Percentiles rank a stretch among this genome's conserved stretches.
phyloP scores from a whole-genome alignment of 92 coral and sea anemone genomes.

The Scolanthus callimorphus region DNA sequence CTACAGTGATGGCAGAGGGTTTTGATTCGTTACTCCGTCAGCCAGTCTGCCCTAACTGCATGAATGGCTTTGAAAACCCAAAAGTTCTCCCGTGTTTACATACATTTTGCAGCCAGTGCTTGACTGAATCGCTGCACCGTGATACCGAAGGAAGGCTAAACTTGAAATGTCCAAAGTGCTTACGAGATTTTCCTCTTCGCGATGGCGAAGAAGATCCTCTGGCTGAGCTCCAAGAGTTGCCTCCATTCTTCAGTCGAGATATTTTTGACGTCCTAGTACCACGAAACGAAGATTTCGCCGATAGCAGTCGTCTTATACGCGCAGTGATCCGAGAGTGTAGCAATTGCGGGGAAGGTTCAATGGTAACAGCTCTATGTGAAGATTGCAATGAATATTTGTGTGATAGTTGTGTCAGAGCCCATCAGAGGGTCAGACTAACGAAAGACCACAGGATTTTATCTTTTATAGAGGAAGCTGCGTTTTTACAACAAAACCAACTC shows the following conservation, averaged over 20 bases:
- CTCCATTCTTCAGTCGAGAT: constrained; percentile 63
- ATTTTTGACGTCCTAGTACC: constrained; percentile 87
- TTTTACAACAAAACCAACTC: constrained; percentile 31
- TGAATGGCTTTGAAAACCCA: constrained; percentile 84
- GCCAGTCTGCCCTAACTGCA: constrained; percentile 81
- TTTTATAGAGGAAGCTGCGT: constrained; percentile 70
- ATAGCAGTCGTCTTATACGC: constrained; percentile 65
- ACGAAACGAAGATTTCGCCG: constrained; percentile 56
- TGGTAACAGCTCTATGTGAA: constrained; percentile 89
- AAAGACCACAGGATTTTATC: constrained; percentile 95
- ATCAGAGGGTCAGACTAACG: constrained; percentile 87
- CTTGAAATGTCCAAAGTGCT: constrained; percentile 89
- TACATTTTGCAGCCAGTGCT: constrained; percentile 92
- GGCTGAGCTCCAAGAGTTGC: constrained; percentile 59
- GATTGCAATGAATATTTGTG: constrained; percentile 90
- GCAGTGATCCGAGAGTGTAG: constrained; percentile 83
- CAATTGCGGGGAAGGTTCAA: constrained; percentile 91
- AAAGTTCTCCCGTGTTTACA: constrained; percentile 99
- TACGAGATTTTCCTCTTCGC: constrained; percentile 77
- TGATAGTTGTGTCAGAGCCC: constrained; percentile 95
- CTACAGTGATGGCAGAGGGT: constrained; percentile 92
- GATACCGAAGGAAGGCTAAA: constrained; percentile 75
- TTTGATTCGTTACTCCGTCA: constrained; percentile 67
- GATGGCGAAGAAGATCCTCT: constrained; percentile 88
- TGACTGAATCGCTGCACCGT: constrained; percentile 84